Conservation (phyloP, 2,113 vertebrate genomes). For the Sebastes fasciatus region DNA sequence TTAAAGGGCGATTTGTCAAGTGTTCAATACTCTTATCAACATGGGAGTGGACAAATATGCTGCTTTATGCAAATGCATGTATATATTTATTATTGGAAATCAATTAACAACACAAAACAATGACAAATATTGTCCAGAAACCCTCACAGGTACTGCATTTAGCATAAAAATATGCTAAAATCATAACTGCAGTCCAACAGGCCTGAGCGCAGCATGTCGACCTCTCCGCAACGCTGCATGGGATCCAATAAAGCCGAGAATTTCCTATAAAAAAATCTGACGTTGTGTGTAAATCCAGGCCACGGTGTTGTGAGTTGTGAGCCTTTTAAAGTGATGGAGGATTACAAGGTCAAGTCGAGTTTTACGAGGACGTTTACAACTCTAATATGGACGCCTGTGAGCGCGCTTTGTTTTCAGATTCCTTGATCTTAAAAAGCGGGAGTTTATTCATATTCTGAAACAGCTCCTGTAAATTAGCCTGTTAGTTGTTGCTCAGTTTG, state of each 20-base stretch:
- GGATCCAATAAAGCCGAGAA: not conserved
- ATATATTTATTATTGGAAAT: too few relatives aligned
- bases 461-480: not conserved
- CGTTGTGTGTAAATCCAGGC: constrained; percentile 7
- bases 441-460: not conserved
- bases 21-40: too few relatives aligned
- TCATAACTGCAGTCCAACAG: too few relatives aligned
- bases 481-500: not conserved
- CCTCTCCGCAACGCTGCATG: not conserved
- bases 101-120: too few relatives aligned
- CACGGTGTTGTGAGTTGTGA: not conserved
- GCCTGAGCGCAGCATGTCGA: not conserved
- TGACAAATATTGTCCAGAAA: too few relatives aligned
- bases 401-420: constrained; percentile 2
- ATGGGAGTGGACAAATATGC: too few relatives aligned
- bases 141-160: too few relatives aligned
- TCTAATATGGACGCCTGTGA: constrained; percentile 5
- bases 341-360: not conserved
- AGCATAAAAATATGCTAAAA: too few relatives aligned
- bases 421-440: not conserved
- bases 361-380: constrained; percentile 34
- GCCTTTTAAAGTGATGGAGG: constrained; percentile 3
- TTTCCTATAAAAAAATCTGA: not conserved
- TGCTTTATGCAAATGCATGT: too few relatives aligned
- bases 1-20: too few relatives aligned